These are phyloP conservation scores for Pandemis cinnamomeana DNA, from an alignment of 2,888 invertebrate species.

Conservation along the genomic window DNA sequence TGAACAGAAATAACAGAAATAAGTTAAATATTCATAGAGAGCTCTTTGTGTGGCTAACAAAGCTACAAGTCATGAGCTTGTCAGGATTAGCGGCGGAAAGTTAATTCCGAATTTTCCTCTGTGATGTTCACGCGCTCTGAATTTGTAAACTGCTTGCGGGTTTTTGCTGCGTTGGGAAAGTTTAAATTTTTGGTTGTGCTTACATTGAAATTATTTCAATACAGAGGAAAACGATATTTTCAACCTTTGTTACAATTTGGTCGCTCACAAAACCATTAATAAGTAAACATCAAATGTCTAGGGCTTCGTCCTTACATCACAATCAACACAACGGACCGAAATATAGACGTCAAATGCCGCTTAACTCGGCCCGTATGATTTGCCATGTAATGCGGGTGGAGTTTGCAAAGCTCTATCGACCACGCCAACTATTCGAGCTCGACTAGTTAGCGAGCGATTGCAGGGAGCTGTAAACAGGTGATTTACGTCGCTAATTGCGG, in stretches of 20 bases:
- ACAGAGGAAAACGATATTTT: not conserved
- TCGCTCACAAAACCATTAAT: not conserved
- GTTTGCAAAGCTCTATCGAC: slow-evolving; percentile 7
- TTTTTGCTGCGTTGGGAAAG: not conserved
- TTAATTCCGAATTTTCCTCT: slow-evolving; percentile 30
- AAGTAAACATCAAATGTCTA: not conserved
- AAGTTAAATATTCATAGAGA: slow-evolving; percentile 47
- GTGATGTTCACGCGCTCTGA: slow-evolving; percentile 10
- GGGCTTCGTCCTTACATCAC: not conserved
- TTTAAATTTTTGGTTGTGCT: not conserved
- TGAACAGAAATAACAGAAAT: slow-evolving; percentile 48
- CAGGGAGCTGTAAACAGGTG: slow-evolving; percentile 3
- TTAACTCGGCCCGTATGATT: not conserved
- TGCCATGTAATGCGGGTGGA: not conserved
- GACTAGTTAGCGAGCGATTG: not conserved
- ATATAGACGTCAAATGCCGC: not conserved
- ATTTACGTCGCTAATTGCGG: not conserved
- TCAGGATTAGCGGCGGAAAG: slow-evolving; percentile 27
- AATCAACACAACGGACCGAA: not conserved
- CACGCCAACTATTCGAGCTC: slow-evolving; percentile 3
- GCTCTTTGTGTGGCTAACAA: slow-evolving; percentile 45
- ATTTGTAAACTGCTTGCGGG: slow-evolving; percentile 20
- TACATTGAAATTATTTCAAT: not conserved
- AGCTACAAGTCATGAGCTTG: slow-evolving; percentile 31
- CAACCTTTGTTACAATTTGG: not conserved